Conservation (phyloP, 2,113 vertebrate species). For the Mus spicilegus region DNA sequence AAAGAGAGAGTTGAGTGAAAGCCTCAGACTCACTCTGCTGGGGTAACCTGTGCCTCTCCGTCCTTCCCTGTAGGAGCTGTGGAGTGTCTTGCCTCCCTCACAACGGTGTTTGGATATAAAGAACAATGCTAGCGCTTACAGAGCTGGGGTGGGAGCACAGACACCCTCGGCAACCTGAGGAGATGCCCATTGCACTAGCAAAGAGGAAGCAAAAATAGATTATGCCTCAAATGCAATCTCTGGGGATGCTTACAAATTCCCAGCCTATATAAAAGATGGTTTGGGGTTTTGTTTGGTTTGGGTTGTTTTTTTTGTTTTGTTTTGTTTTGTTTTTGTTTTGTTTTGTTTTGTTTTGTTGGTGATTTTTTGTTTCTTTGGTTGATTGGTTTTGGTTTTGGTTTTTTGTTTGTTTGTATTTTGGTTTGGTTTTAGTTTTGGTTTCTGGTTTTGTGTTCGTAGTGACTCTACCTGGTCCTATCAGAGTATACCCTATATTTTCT, state of each 20-base stretch:
- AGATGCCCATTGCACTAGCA: neutral
- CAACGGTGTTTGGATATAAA: neutral
- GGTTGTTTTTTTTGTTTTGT: no score
- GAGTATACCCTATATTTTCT: neutral
- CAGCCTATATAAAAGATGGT: neutral
- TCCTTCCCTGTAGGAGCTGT: neutral
- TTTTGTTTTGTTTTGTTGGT: neutral
- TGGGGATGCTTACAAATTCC: neutral
- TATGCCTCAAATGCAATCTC: neutral
- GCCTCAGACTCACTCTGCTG: neutral
- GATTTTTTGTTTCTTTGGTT: no score
- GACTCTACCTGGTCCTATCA: neutral
- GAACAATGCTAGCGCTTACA: neutral
- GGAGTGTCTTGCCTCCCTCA: neutral
- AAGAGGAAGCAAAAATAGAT: neutral
- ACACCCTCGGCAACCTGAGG: neutral
- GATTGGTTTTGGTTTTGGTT: no score
- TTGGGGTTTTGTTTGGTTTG: no score
- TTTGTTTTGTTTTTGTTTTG: neutral
- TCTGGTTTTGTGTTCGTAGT: constrained; percentile 5
- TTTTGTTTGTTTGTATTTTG: no score
- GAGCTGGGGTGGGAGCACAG: neutral
- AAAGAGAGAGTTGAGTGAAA: neutral
- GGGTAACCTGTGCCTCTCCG: neutral
- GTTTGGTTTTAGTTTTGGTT: neutral